Evolutionary conservation across 2,888 invertebrate genomes (phyloP), one percentile per base, ranked within the genome.

Genomic region (Caenorhabditis auriculariae): DNA sequence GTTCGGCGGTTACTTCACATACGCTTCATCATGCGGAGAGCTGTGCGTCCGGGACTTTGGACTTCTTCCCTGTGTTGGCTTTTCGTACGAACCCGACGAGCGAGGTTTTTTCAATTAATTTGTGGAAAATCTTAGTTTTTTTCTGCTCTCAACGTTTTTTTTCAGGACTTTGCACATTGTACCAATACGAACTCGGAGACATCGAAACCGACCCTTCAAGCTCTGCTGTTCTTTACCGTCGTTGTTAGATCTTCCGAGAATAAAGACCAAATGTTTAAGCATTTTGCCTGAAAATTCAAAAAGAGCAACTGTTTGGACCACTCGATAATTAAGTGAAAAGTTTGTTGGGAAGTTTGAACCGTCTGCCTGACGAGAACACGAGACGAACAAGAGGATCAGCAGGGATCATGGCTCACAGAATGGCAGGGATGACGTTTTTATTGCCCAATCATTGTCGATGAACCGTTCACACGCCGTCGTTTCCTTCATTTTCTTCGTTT

Each of bases 1-100:
- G 29, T 57, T 57, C 45, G 57, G 57, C n/a, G 57, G 57, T n/a
- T 57, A 57, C 52, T 57, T 52, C 52, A 57, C 51, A 3, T 57
- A 57, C 32, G 23, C 35, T 23, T 51, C 51, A 1, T 57, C 57
- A 7, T 57, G 57, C 32, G 39, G 15, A 15, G 45, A 51, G 19
- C 47, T 52, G 4, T 57, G 57, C 27, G 26, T 15, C 26, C 5
- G 39, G n/a, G 52, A 57, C 28, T 57, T 45, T 27, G 57, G 57
- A n/a, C 29, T 57, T 3, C 26, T 26, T 29, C 26, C 26, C 3
- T 57, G 57, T 27, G 52, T 46, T 38, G 57, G 57, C 3, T 57
- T 41, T 32, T 51, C 51, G 9, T 57, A 57, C 24, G 57, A 57
- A 26, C 51, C 51, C 3, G 39, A 57, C 28, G 35, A 57, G n/a